Base-by-base conservation (phyloP, 2,888 invertebrate genomes). In the Synergus umbraculus region DNA sequence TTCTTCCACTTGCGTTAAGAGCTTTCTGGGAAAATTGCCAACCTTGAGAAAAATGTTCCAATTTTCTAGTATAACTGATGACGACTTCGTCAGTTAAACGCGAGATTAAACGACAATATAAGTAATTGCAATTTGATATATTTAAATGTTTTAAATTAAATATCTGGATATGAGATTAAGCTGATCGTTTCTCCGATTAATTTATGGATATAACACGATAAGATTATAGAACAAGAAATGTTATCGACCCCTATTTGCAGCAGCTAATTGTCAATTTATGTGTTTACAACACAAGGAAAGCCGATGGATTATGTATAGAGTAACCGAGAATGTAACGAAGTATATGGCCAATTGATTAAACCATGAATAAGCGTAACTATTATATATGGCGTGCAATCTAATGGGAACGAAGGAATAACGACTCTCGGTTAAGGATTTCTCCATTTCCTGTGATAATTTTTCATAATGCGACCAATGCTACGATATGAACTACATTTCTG, bases 381-480 rank as follows among this genome's bases (percentile, higher is more conserved):
- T 63, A 5, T 29, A 29, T 29, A 29, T 29, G 29, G 12, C 0
- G 18, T 29, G 8, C 29, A 22, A 15, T 66, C 41, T 66, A 66
- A 66, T 66, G 43, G 43, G 79, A 82, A 81, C 82, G 43, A 81
- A 80, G 76, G 79, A 79, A 79, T 81, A 73, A 66, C 64, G 80
- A 78, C 76, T 73, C 81, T 84, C 79, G 79, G 80, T 81, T 82
- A 82, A 81, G 79, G 79, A 80, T 83, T 81, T 81, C 73, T 79
- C n/a, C 37, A 80, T 82, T 84, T 83, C 81, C 84, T 82, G 83
- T 60, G 83, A 82, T 83, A 84, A 84, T 83, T 83, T 81, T 80
- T 84, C 81, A 77, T 84, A 83, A 84, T 79, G 83, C 78, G 76
- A 79, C 78, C 63, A 79, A 79, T 84, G 81, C 78, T 78, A 82